These are phyloP conservation scores for Psilopsiagon aurifrons DNA, from an alignment of 2,113 vertebrate species.

Conservation along the genomic window DNA sequence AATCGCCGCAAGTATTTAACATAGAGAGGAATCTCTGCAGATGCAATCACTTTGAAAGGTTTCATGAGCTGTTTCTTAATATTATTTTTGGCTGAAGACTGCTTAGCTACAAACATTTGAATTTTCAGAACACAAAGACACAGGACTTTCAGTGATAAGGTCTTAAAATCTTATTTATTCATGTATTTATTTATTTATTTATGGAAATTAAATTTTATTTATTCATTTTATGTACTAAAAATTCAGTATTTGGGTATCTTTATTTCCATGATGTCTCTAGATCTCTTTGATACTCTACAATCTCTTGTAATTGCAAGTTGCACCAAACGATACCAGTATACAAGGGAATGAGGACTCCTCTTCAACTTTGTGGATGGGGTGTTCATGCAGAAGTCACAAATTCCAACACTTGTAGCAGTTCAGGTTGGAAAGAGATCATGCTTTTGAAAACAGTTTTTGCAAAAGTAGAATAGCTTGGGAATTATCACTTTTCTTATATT, in stretches of 20 bases:
- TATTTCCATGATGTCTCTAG: background rate
- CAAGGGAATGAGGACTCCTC: background rate
- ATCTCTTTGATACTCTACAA: background rate
- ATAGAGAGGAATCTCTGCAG: constrained; percentile 69
- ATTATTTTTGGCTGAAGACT: constrained; percentile 72
- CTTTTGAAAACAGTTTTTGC: background rate
- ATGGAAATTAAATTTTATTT: background rate
- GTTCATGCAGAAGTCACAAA: background rate
- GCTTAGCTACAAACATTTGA: constrained; percentile 39
- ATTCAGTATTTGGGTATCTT: background rate
- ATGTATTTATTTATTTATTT: background rate
- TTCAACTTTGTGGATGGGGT: background rate
- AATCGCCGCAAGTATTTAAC: constrained; percentile 78
- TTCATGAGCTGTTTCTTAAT: constrained; percentile 54
- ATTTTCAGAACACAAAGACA: background rate
- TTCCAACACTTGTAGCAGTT: background rate
- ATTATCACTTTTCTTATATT: background rate
- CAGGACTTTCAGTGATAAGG: background rate
- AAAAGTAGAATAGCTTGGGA: background rate
- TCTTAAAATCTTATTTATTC: background rate
- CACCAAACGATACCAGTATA: background rate
- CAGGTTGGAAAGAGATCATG: background rate
- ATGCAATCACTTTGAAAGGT: background rate
- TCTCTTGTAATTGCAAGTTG: background rate
- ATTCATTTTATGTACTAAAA: background rate